Evolutionary conservation across 2,113 vertebrate species (phyloP).

Genomic region (Ptyas mucosa): DNA sequence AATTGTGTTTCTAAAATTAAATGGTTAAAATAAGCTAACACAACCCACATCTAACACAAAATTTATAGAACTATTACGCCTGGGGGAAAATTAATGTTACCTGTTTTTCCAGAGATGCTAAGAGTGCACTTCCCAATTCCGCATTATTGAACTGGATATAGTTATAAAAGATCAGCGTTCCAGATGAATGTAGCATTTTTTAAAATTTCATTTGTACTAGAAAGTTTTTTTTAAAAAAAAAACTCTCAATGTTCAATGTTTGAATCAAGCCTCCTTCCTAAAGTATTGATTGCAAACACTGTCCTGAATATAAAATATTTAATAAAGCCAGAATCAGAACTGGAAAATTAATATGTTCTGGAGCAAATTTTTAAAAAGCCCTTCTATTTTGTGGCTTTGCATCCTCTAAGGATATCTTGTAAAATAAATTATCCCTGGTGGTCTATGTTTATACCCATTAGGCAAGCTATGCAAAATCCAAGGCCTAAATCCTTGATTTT

Average conservation of each 20-base stretch:
- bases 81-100: neutral
- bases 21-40: neutral
- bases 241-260: constrained; percentile 36
- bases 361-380: constrained; percentile 29
- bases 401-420: constrained; percentile 49
- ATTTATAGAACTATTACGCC: neutral
- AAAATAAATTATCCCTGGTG: constrained; percentile 58
- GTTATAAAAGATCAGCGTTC: neutral
- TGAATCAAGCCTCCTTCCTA: neutral
- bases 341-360: constrained; percentile 40
- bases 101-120: constrained; percentile 26
- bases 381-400: constrained; percentile 42
- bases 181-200: constrained; percentile 11
- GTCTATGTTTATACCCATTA: constrained; percentile 53
- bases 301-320: constrained; percentile 32
- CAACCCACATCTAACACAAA: neutral
- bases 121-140: constrained; percentile 12
- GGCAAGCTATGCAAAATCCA: constrained; percentile 40
- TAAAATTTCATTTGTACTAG: constrained; percentile 32
- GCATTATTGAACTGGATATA: neutral
- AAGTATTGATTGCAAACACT: constrained; percentile 42
- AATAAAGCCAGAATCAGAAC: constrained; percentile 41
- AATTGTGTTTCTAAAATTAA: neutral
- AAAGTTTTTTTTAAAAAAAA: constrained; percentile 37
- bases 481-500: constrained; percentile 63